Conservation (phyloP, 1,140 invertebrate genomes). For the Camponotus pennsylvanicus region DNA sequence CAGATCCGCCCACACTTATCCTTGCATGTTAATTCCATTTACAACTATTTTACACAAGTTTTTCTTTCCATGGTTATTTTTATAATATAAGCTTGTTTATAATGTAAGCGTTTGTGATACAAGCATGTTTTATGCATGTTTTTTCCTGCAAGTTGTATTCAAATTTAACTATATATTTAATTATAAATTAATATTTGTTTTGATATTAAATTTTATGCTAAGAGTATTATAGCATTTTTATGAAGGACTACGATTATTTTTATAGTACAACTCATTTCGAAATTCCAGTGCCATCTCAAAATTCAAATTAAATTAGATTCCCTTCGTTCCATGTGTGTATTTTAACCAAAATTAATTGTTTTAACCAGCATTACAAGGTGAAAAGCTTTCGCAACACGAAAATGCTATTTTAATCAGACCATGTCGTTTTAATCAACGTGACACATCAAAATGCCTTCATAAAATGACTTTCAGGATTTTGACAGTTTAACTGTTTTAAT, state of each 20-base stretch:
- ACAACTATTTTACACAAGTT: background rate
- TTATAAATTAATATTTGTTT: background rate
- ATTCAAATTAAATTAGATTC: background rate
- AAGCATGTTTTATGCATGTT: background rate
- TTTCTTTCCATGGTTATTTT: background rate
- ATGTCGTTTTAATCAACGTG: constrained; percentile 7
- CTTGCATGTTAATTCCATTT: background rate
- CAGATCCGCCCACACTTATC: background rate
- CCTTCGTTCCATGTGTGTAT: background rate
- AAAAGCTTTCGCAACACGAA: background rate
- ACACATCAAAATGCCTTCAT: background rate
- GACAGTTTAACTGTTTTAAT: background rate
- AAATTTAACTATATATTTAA: background rate
- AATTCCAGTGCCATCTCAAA: background rate
- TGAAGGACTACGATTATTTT: background rate
- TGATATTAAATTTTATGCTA: background rate
- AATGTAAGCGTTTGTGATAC: too few species aligned
- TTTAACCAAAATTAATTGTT: constrained; percentile 11
- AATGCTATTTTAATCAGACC: background rate
- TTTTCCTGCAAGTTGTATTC: background rate
- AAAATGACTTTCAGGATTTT: background rate
- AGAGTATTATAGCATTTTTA: background rate
- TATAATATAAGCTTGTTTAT: background rate
- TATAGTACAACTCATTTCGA: background rate
- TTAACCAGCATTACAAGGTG: background rate